Evolutionary conservation across 2,797 vertebrate species (phyloP).

Genomic region (Takifugu ocellatus): DNA sequence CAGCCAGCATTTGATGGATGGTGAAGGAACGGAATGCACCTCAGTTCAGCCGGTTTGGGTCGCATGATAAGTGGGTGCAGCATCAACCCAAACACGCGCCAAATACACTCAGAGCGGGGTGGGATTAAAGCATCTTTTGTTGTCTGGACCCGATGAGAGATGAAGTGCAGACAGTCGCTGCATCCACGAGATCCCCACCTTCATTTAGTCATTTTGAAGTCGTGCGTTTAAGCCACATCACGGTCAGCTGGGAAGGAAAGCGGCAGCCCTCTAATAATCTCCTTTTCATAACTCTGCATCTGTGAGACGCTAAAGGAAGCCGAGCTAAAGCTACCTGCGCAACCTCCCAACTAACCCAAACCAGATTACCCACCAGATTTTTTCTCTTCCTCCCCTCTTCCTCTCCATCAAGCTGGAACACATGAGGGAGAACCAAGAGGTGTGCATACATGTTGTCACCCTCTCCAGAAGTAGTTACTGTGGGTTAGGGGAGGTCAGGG

Average conservation of each 20-base stretch:
- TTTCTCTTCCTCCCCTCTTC: constrained; percentile 15
- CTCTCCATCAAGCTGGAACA: constrained; percentile 1
- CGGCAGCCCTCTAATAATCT: neutral
- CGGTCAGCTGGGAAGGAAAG: neutral
- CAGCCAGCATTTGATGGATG: constrained; percentile 31
- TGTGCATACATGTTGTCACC: constrained; percentile 26
- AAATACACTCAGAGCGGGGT: neutral
- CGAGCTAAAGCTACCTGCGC: constrained; percentile 10
- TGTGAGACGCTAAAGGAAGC: neutral
- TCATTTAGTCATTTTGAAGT: neutral
- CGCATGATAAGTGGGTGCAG: constrained; percentile 24
- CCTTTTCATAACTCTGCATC: constrained; percentile 4
- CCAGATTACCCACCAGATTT: constrained; percentile 13
- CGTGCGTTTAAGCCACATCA: neutral
- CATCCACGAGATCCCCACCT: neutral
- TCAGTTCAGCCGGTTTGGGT: constrained; percentile 10
- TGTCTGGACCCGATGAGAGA: neutral
- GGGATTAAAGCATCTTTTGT: constrained; percentile 5
- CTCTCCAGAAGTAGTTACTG: constrained; percentile 16
- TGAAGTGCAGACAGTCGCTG: neutral
- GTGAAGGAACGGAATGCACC: constrained; percentile 22
- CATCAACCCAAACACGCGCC: constrained; percentile 22
- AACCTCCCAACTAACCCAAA: constrained; percentile 8
- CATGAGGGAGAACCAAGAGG: constrained; percentile 19
- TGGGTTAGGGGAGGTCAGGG: constrained; percentile 56